A percentile compares a stretch with the other conserved stretches of the same genome.
phyloP scores from a whole-genome alignment of 2,888 invertebrate genomes.

The Epinotia brunnichana region DNA sequence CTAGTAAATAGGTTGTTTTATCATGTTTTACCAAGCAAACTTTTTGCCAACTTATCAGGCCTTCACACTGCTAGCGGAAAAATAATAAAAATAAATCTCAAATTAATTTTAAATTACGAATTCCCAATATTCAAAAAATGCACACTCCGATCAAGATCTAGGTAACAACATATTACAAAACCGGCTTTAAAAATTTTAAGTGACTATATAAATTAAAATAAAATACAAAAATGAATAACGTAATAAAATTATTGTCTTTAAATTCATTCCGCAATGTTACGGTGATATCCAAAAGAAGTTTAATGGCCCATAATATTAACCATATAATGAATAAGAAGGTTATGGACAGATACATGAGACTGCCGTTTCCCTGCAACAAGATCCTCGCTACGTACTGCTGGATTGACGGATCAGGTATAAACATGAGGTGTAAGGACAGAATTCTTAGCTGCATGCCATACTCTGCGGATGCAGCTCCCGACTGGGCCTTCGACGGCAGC shows the following conservation, averaged over 20 bases:
- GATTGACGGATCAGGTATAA: constrained; percentile 91
- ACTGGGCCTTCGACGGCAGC: constrained; percentile 97
- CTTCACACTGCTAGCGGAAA: constrained; percentile 8
- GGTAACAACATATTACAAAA: background rate
- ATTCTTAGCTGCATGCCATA: constrained; percentile 86
- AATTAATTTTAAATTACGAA: background rate
- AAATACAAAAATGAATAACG: constrained; percentile 12
- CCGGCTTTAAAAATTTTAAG: constrained; percentile 2
- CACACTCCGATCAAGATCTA: background rate
- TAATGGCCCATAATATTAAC: constrained; percentile 73
- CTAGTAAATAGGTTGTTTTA: constrained; percentile 51
- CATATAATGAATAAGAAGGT: constrained; percentile 78
- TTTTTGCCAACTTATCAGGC: background rate
- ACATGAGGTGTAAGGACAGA: constrained; percentile 87
- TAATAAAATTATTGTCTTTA: background rate
- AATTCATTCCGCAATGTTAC: constrained; percentile 1
- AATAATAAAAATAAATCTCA: background rate
- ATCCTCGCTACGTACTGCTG: constrained; percentile 89
- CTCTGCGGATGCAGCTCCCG: constrained; percentile 83
- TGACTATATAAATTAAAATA: background rate
- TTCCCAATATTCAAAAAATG: background rate
- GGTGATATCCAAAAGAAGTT: constrained; percentile 51
- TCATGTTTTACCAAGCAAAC: background rate
- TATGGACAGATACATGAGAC: constrained; percentile 80
- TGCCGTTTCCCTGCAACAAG: constrained; percentile 84